phyloP scores from a whole-genome alignment of 64 coral and sea anemone species.

The Orbicella faveolata region DNA sequence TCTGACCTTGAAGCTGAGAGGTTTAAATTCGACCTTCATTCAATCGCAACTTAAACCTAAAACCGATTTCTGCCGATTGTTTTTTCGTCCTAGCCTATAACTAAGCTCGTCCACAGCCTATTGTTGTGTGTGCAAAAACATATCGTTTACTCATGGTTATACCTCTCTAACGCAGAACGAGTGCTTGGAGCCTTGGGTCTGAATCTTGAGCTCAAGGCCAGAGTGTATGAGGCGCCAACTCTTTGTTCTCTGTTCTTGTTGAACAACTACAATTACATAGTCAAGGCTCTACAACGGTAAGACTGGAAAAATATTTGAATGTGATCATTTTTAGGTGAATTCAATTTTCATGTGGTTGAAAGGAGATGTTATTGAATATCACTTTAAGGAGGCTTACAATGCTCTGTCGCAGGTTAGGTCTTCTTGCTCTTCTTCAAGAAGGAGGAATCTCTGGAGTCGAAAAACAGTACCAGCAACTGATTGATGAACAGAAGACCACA shows the following conservation, averaged over 20 bases:
- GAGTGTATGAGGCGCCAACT: conserved; percentile 78
- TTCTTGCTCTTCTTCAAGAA: conserved; percentile 74
- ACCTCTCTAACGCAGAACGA: conserved; percentile 55
- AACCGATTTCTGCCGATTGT: too few species aligned
- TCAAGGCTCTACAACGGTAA: conserved; percentile 93
- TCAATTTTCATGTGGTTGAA: not conserved
- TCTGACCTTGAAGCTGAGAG: too few species aligned
- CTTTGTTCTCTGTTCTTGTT: conserved; percentile 83
- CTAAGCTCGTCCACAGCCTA: too few species aligned
- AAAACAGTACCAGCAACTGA: conserved; percentile 75
- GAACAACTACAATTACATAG: conserved; percentile 98
- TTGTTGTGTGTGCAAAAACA: not conserved
- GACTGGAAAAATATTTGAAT: not conserved
- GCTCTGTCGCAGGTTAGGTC: conserved; percentile 65
- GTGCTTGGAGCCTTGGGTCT: conserved; percentile 92
- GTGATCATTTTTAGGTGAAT: not conserved
- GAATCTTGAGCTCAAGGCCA: conserved; percentile 92
- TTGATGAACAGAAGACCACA: conserved; percentile 82
- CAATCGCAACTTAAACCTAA: too few species aligned
- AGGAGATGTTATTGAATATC: not conserved
- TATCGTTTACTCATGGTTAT: not conserved
- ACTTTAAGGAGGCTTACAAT: not conserved
- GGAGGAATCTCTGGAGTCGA: conserved; percentile 83
- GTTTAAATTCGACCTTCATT: too few species aligned
- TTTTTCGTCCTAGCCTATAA: too few species aligned